Base-by-base conservation (phyloP, 2,113 vertebrate genomes). In the Microcebus murinus region DNA sequence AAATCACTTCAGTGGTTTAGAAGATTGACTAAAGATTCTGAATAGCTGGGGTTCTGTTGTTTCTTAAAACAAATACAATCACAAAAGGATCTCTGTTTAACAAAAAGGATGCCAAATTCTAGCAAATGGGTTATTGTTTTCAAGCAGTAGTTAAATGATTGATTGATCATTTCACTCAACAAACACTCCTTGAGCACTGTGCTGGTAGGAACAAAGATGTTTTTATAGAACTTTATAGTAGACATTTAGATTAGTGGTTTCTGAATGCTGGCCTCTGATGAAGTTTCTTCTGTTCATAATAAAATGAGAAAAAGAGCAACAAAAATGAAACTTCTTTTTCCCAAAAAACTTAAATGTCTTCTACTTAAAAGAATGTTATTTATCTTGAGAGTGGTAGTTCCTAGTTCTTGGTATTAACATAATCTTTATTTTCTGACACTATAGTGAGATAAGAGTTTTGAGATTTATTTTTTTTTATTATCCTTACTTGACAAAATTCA, bases 401-500 rank as follows among this genome's bases (percentile, higher is more conserved):
- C 6, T 80, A 10, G 17, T 61, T 87, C 59, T 84, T 91, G n/a
- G 27, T 83, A 36, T 77, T 57, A 55, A 61, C 11, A 48, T 74
- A 42, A 73, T 73, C 18, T 90, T 86, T 89, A 10, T 83, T 96
- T 93, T 81, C 70, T 95, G 83, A 65, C 73, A 57, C 52, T 50
- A 14, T 48, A 12, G 29, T 92, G 27, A 83, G n/a, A 71, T 84
- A 85, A 39, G 39, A 6, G 23, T 65, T 70, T 82, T 91, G 50
- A 21, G 5, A 3, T n/a, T 74, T 86, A 3, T 76, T 84, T 80
- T 86, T 91, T 74, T 87, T 83, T 81, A 48, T 88, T 70, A 14
- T 80, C 27, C 4, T 84, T 83, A 61, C 42, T 74, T 76, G 39
- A 52, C 70, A 92, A n/a, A 94, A 74, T 89, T 86, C 23, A 76